Percentiles rank a stretch among this genome's conserved stretches.
Conservation (phyloP, 1,140 invertebrate species). For the Nasonia longicornis region DNA sequence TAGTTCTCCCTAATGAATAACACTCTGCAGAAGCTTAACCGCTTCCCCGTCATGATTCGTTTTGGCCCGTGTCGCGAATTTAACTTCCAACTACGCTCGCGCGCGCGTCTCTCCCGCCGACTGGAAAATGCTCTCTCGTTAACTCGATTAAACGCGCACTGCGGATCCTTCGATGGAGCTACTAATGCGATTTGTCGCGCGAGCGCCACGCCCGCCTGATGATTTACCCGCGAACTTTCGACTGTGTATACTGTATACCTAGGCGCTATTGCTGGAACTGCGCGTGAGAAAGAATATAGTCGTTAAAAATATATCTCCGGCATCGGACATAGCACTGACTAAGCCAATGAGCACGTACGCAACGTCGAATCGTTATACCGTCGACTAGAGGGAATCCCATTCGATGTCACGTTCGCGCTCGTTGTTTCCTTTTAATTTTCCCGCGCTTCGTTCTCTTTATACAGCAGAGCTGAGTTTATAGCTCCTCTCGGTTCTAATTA, state of each 20-base stretch:
- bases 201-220: neutral
- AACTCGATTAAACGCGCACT: constrained; percentile 32
- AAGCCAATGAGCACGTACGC: constrained; percentile 16
- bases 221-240: neutral
- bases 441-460: neutral
- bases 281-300: neutral
- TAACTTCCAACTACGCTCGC: neutral
- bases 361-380: no score
- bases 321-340: constrained; percentile 16
- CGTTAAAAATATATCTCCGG: constrained; percentile 24
- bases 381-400: neutral
- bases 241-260: no score
- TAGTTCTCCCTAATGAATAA: neutral
- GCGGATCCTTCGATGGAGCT: constrained; percentile 1
- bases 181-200: constrained; percentile 19
- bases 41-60: neutral
- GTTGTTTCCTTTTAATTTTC: neutral
- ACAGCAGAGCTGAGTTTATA: neutral
- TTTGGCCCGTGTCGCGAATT: neutral
- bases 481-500: neutral
- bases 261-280: neutral
- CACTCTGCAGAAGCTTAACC: neutral
- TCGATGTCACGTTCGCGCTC: neutral
- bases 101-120: neutral
- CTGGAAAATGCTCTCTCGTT: constrained; percentile 18